phyloP scores from a whole-genome alignment of 2,113 vertebrate species.

The Toxostoma redivivum region DNA sequence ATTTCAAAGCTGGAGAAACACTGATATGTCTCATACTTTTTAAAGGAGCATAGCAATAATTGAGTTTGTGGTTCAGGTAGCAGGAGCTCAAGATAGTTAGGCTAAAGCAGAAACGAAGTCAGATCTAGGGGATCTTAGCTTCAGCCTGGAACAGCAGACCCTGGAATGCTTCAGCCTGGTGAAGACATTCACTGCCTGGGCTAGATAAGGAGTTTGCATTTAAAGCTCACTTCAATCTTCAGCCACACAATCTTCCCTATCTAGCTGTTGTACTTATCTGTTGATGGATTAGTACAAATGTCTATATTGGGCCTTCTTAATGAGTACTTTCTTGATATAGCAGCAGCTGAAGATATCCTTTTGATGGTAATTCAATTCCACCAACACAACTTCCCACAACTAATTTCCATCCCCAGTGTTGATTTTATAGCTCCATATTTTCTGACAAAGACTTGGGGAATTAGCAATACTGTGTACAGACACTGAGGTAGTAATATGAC shows the following conservation, averaged over 20 bases:
- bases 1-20: not conserved
- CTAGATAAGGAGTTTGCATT: not conserved
- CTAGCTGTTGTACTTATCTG: not conserved
- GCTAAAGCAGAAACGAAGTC: not conserved
- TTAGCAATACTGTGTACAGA: not conserved
- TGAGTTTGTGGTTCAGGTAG: not conserved
- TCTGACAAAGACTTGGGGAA: not conserved
- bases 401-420: not conserved
- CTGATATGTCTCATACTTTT: not conserved
- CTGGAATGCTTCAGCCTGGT: not conserved
- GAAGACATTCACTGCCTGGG: not conserved
- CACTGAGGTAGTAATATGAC: constrained; percentile 58
- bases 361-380: not conserved
- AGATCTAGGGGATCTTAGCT: not conserved
- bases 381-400: not conserved
- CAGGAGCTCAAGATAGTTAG: not conserved
- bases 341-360: not conserved
- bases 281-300: not conserved
- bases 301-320: not conserved
- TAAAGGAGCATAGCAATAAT: not conserved
- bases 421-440: not conserved
- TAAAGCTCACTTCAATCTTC: not conserved
- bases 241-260: not conserved
- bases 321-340: not conserved
- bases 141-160: not conserved